These are phyloP conservation scores for Campoplex capitator DNA, from an alignment of 2,888 invertebrate species.

Conservation along the genomic window DNA sequence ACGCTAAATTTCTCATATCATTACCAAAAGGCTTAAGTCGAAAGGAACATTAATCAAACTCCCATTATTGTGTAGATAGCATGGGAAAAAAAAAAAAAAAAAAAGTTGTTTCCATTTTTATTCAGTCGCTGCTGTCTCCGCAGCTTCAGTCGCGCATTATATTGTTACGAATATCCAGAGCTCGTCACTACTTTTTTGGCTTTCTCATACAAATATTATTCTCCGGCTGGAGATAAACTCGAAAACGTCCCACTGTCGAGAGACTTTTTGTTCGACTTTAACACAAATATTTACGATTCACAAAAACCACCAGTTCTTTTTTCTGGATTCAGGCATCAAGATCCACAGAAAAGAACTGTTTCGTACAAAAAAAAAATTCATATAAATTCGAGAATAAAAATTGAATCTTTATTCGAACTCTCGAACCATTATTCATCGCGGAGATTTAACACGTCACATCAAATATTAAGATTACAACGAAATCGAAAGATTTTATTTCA, in stretches of 20 bases:
- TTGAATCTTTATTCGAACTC: neutral
- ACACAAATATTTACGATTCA: neutral
- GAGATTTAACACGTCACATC: no score
- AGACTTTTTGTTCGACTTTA: neutral
- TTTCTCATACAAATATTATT: neutral
- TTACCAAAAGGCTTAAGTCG: neutral
- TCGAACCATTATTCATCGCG: no score
- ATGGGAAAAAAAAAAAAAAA: neutral
- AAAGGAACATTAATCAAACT: neutral
- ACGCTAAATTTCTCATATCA: slow-evolving; percentile 37
- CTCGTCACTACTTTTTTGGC: neutral
- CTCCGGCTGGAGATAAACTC: neutral
- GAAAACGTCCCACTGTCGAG: neutral
- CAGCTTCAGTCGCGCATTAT: neutral
- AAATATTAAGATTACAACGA: no score
- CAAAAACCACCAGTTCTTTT: neutral
- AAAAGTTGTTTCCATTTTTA: neutral
- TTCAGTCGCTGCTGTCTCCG: neutral
- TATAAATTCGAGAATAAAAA: neutral
- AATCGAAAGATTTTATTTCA: no score
- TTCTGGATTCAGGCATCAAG: neutral
- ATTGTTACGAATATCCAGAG: neutral
- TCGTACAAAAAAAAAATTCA: neutral
- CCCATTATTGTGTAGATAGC: slow-evolving; percentile 10
- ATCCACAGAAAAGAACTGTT: neutral